These are phyloP conservation scores for Siderastrea radians DNA, from an alignment of 92 coral and sea anemone species.

Conservation along the genomic window DNA sequence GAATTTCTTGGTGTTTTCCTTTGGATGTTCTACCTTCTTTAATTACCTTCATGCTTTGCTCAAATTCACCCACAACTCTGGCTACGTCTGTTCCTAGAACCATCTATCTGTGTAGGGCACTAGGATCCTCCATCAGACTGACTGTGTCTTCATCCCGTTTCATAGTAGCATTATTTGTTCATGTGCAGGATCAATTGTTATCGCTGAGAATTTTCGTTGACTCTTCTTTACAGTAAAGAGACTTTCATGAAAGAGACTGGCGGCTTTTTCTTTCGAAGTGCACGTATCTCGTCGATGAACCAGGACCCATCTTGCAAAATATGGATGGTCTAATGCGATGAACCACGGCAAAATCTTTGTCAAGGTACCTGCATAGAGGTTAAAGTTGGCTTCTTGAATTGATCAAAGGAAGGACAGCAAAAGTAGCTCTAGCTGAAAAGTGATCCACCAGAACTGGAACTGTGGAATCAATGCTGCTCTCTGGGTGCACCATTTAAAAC, in stretches of 20 bases:
- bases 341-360: conserved; percentile 64
- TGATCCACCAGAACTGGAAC: conserved; percentile 77
- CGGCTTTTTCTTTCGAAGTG: conserved; percentile 53
- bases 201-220: conserved; percentile 56
- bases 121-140: too few relatives aligned
- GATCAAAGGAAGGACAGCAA: conserved; percentile 63
- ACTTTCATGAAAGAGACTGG: conserved; percentile 59
- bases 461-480: conserved; percentile 50
- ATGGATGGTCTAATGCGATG: conserved; percentile 64
- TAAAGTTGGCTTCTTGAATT: conserved; percentile 52
- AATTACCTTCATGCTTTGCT: too few relatives aligned
- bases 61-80: conserved; percentile 64
- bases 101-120: too few relatives aligned
- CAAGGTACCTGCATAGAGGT: conserved; percentile 56
- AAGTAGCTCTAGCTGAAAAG: conserved; percentile 28
- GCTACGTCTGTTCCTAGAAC: conserved; percentile 62
- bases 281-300: conserved; percentile 70
- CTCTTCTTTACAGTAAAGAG: conserved; percentile 64
- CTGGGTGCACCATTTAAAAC: conserved; percentile 63
- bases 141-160: too few relatives aligned
- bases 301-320: conserved; percentile 77
- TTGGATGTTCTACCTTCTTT: too few relatives aligned
- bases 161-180: too few relatives aligned
- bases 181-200: conserved; percentile 74
- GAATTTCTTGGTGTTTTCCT: conserved; percentile 62